Evolutionary conservation across 2,113 vertebrate species (phyloP).

Genomic region (Cettia cetti): DNA sequence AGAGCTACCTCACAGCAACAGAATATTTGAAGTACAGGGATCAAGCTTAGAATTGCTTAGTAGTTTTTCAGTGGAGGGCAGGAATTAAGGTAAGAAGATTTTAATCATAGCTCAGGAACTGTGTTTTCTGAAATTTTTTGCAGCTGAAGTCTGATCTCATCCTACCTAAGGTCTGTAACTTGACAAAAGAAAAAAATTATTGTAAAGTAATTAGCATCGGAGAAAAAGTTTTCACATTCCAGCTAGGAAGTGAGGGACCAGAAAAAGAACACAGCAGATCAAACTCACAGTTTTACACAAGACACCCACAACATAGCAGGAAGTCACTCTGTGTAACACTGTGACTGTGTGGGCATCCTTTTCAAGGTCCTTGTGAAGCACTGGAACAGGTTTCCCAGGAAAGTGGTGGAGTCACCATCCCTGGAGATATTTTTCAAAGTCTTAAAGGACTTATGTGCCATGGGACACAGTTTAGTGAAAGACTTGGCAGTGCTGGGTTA

Average conservation of each 20-base stretch:
- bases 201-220: background rate
- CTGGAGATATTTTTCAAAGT: background rate
- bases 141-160: background rate
- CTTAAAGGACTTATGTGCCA: background rate
- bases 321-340: background rate
- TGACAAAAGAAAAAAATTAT: background rate
- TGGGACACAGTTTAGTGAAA: background rate
- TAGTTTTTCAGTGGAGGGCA: background rate
- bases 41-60: background rate
- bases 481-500: background rate
- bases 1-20: background rate
- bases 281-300: background rate
- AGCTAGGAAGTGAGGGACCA: background rate
- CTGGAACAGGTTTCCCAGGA: background rate
- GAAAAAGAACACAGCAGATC: background rate
- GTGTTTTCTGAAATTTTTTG: background rate
- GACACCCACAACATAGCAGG: background rate
- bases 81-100: background rate
- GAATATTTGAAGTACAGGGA: background rate
- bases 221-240: background rate
- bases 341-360: background rate
- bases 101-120: background rate
- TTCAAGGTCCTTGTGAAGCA: background rate
- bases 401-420: background rate
- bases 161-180: background rate